Percentiles rank a stretch among this genome's conserved stretches.
Evolutionary conservation across 2,113 vertebrate species (phyloP).

Genomic region (Suricata suricatta): DNA sequence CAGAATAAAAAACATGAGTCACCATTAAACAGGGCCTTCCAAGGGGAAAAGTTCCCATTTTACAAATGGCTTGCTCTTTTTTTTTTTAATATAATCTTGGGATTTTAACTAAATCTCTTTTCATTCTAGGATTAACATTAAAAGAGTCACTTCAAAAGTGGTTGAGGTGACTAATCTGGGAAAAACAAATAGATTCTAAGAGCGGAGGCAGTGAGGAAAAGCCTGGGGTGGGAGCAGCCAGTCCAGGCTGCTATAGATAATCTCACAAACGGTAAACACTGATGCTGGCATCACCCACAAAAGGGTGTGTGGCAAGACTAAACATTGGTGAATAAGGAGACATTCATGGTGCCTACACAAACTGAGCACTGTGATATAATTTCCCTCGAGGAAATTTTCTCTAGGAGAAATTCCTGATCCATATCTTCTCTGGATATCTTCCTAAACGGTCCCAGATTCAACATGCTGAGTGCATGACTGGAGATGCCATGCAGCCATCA

Average conservation of each 20-base stretch:
- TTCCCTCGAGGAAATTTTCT: neutral
- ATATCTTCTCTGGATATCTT: neutral
- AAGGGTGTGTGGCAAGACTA: neutral
- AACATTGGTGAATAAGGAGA: neutral
- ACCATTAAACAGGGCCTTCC: neutral
- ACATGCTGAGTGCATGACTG: neutral
- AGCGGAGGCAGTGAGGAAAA: neutral
- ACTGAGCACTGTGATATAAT: neutral
- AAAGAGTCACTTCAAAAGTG: neutral
- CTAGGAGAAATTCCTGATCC: neutral
- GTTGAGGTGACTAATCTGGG: neutral
- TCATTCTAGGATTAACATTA: neutral
- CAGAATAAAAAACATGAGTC: neutral
- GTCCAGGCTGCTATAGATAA: neutral
- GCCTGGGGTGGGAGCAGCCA: neutral
- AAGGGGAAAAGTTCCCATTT: neutral
- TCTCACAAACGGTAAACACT: neutral
- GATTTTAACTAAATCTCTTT: neutral
- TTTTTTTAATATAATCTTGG: neutral
- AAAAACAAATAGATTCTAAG: neutral
- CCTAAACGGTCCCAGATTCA: neutral
- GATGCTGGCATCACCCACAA: neutral
- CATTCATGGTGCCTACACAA: neutral
- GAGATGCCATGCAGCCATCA: neutral
- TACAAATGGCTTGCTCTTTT: neutral